Base-by-base conservation (phyloP, 2,888 invertebrate species). In the Scaeva pyrastri region DNA sequence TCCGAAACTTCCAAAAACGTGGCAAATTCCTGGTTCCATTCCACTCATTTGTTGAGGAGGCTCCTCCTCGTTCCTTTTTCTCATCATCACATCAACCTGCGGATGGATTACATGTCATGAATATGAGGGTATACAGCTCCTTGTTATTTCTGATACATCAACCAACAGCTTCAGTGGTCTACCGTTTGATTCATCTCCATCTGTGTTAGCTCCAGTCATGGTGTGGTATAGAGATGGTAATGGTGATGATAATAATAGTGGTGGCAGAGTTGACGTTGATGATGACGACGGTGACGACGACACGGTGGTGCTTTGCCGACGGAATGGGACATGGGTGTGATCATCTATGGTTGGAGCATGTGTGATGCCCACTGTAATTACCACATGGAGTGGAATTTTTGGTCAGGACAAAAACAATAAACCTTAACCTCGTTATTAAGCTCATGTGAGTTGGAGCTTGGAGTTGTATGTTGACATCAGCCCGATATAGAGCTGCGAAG, bases 71-170 rank as follows among this genome's bases (percentile, higher is more conserved):
- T 71, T 43, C 75, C 66, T 23, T 58, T 50, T 66, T 52, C 52
- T 68, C 62, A 43, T 39, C n/a, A 31, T 31, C 31, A 52, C 79
- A 77, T 77, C 81, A 86, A 86, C 85, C 85, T 77, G 85, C 85
- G 81, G 85, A 86, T 81, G 85, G 81, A 86, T 86, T 86, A 86
- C 85, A 86, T 81, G 85, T 77, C 85, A 86, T 77, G 85, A 77
- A 68, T 81, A 39, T 68, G 52, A 68, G 50, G 21, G 50, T 36
- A 55, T 76, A 39, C 66, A 79, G 81, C 76, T 86, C 50, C 81
- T 81, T 86, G 85, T 81, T 77, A 58, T 81, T 81, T 62, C 41
- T 21, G 80, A 85, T 76, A 68, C 72, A 31, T 31, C 31, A 80
- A 60, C 43, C 31, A 11, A 11, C 23, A 48, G 23, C 12, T 3